Base-by-base conservation (phyloP, 2,888 invertebrate species). In the Archaeoteleia sp. region DNA sequence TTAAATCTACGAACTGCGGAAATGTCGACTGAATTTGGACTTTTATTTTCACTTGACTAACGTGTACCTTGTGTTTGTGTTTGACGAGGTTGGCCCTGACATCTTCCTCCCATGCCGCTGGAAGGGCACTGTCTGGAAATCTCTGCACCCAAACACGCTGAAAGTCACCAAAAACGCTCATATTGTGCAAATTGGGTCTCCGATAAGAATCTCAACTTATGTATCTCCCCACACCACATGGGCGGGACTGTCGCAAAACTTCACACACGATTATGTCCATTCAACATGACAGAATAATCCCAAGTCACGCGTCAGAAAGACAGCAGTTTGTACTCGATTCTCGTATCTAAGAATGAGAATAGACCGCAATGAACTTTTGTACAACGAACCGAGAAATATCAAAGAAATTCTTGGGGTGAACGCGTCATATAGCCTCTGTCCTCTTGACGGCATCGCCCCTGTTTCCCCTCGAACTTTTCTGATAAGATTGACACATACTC, bases 71-170 rank as follows among this genome's bases (percentile, higher is more conserved):
- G 86, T 93, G 91, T 88, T 93, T 93, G 88, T 96, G 95, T 87
- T 94, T 93, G 81, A 92, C 91, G 79, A 96, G 89, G 88, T 95
- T 95, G 76, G 94, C 93, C 83, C 95, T 91, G 82, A 95, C 95
- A 88, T 95, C 95, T 87, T 94, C 95, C 86, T 95, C 95, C 95
- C 95, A 95, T 85, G 95, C 95, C 84, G 93, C 93, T 85, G 95
- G 95, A 79, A 95, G 88, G 77, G 93, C 93, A 87, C 94, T 94
- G 83, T 94, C 94, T 76, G 95, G 95, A 89, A 95, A 95, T 83
- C 95, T 90, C 88, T 95, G 92, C 87, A 92, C 90, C 95, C 95
- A 95, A 87, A 95, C 93, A 86, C 93, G 93, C 88, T 94, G 94
- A 87, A 95, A 95, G 89, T 95, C 95, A 84, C 93, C 92, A 86